phyloP scores from a whole-genome alignment of 2,888 invertebrate species.

The Aphelenchoides bicaudatus region DNA sequence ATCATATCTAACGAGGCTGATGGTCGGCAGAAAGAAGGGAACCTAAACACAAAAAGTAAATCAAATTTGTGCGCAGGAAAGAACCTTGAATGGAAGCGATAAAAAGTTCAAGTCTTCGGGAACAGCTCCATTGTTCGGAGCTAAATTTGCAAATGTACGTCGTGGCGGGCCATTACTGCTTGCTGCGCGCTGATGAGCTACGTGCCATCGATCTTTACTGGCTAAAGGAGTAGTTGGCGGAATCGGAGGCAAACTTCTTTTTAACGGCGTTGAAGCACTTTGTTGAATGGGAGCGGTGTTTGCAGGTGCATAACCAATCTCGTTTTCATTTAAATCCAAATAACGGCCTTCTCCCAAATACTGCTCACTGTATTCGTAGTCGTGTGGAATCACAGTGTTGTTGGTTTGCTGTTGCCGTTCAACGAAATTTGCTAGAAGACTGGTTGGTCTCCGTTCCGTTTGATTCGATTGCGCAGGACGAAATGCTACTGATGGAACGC shows the following conservation, averaged over 20 bases:
- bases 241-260: conserved; percentile 15
- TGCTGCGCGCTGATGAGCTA: conserved; percentile 5
- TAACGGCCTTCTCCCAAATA: conserved; percentile 46
- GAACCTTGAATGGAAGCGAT: conserved; percentile 54
- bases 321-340: conserved; percentile 60
- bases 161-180: conserved; percentile 36
- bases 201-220: conserved; percentile 10
- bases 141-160: conserved; percentile 54
- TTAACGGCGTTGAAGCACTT: conserved; percentile 14
- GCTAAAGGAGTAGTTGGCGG: neutral
- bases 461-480: conserved; percentile 5
- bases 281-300: conserved; percentile 35
- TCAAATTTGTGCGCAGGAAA: conserved; percentile 16
- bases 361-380: conserved; percentile 41
- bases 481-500: conserved; percentile 28
- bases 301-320: conserved; percentile 46
- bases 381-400: conserved; percentile 18
- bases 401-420: conserved; percentile 27
- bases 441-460: conserved; percentile 38
- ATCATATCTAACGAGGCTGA: conserved; percentile 37
- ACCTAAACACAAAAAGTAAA: conserved; percentile 28
- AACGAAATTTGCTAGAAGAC: conserved; percentile 53
- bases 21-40: conserved; percentile 37
- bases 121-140: conserved; percentile 26
- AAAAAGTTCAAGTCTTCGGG: conserved; percentile 56